phyloP scores from a whole-genome alignment of 1,140 invertebrate species.

The Habropoda laboriosa region DNA sequence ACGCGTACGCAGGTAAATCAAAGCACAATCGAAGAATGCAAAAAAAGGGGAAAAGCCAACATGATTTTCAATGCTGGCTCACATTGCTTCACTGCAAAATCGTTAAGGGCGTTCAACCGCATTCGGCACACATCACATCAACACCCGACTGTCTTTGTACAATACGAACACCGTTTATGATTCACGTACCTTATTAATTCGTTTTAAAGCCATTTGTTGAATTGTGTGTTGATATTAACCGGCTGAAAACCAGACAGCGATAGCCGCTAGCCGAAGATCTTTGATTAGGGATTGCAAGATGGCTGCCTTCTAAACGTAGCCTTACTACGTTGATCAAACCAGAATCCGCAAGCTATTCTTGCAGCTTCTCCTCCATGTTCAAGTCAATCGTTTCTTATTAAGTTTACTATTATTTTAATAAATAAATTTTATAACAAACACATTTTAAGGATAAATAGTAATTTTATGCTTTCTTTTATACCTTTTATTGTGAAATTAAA shows the following conservation, averaged over 20 bases:
- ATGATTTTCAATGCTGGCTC: conserved; percentile 74
- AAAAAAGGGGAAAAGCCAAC: conserved; percentile 65
- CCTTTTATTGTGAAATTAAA: conserved; percentile 58
- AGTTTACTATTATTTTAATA: conserved; percentile 15
- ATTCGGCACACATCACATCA: conserved; percentile 63
- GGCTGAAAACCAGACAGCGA: conserved; percentile 81
- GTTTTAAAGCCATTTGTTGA: conserved; percentile 95
- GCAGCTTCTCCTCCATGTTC: not conserved
- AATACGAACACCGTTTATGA: conserved; percentile 55
- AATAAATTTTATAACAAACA: conserved; percentile 22
- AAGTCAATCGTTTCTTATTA: not conserved
- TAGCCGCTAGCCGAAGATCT: conserved; percentile 82
- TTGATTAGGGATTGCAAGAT: conserved; percentile 84
- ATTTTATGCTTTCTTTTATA: conserved; percentile 31
- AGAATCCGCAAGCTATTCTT: conserved; percentile 14
- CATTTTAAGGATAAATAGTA: not conserved
- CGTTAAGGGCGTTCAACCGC: conserved; percentile 81
- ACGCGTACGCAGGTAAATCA: conserved; percentile 34
- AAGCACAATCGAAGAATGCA: conserved; percentile 55
- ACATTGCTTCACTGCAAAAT: conserved; percentile 79
- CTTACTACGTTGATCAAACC: conserved; percentile 77
- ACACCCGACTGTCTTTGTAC: conserved; percentile 33
- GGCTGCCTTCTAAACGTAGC: conserved; percentile 82
- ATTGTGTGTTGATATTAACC: conserved; percentile 82
- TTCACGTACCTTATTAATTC: conserved; percentile 96